Base-by-base conservation (phyloP, 2,797 vertebrate species). In the Margarornis squamiger region DNA sequence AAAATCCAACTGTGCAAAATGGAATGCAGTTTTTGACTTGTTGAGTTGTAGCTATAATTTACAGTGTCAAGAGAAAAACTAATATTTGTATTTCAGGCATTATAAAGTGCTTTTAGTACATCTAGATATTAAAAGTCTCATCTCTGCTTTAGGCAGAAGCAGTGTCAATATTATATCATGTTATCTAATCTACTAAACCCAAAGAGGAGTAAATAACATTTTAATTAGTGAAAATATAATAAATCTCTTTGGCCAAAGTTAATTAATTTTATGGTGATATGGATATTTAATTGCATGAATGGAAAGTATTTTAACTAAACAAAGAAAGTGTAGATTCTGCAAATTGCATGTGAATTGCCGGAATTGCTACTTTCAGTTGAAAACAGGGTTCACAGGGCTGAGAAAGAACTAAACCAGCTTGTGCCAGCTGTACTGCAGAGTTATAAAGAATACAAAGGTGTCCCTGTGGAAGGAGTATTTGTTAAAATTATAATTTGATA, bases 251-350 rank as follows among this genome's bases (percentile, higher is more conserved):
- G 88, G 86, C 92, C 82, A 94, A 98, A 98, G 91, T 91, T 97
- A 97, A 98, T 98, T 97, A 97, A 98, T 98, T 75, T 98, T 98
- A 98, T 96, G 94, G 92, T 45, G 61, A 96, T 89, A 76, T 30
- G 49, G 45, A 26, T 72, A 84, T 83, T 95, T 93, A 86, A 77
- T 88, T 89, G 54, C 77, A 95, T 91, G 94, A 97, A 94, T 38
- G 3, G n/a, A 86, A 97, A 97, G 95, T 96, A 97, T 97, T 98
- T 98, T 98, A 98, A 98, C 98, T 98, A 98, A 98, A 97, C 82
- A 92, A 92, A 96, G 95, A 97, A 83, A 94, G 94, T 96, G 98
- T 95, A 97, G 96, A 85, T 97, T 96, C 94, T 68, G 95, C 95
- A 98, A 98, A 98, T 97, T 78, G 94, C 77, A 82, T 52, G 46